Base-by-base conservation (phyloP, 2,797 vertebrate genomes). In the Trematomus bernacchii region DNA sequence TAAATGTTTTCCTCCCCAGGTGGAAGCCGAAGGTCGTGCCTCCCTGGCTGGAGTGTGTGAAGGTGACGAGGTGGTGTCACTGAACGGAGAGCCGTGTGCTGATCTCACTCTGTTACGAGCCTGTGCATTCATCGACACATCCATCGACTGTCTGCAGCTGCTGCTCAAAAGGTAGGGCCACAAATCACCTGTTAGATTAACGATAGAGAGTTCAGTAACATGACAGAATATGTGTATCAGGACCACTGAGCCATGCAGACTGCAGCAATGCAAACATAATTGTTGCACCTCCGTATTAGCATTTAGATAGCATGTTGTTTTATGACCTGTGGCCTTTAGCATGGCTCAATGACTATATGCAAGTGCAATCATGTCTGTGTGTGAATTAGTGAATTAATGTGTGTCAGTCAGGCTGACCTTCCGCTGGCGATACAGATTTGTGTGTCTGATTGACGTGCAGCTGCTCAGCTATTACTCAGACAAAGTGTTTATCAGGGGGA, bases 31-130 rank as follows among this genome's bases (percentile, higher is more conserved):
- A 5, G 89, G 98, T 58, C 95, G 91, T 79, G 98, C 98, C 19
- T 96, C 92, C 92, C 83, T 87, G 67, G 96, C 96, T 21, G 98
- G 97, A 44, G 90, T 99, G 58, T 94, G 89, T 76, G 96, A 97
- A 54, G 96, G 95, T 4, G 98, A 99, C 78, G 97, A 99, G 84
- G 94, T 98, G 65, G 94, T 99, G 69, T 97, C 97, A 3, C 95
- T 99, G 85, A 99, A 99, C 33, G 97, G 97, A 65, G 95, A 94
- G 66, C 92, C 96, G 0, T 98, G 97, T 66, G 94, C 93, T 18
- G 96, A 96, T 76, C 95, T 98, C 76, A 96, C 95, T 14, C 96
- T 99, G 62, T 83, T 94, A n/a, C 94, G 96, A 79, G 96, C 96
- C 66, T 91, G 92, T 6, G 82, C 92, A n/a, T 91, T 99, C 65